A percentile compares a stretch with the other conserved stretches of the same genome.
Evolutionary conservation across 2,113 vertebrate species (phyloP).

Genomic region (Periophthalmus modestus): DNA sequence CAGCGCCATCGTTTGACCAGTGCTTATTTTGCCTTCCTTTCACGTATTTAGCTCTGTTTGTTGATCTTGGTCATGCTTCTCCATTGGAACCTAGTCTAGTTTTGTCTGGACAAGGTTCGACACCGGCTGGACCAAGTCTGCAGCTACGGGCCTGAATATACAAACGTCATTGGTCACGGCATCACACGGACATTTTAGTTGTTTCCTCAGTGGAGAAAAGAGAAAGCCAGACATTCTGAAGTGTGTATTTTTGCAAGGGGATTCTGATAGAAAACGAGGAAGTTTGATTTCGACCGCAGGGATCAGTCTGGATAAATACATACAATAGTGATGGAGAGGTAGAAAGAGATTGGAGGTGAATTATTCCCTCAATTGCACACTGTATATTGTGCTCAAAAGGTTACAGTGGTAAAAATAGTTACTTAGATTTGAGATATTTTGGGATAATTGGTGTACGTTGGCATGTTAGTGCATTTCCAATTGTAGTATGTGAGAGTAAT

Average conservation of each 20-base stretch:
- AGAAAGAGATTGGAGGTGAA: conserved; percentile 35
- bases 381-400: conserved; percentile 44
- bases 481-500: conserved; percentile 46
- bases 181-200: conserved; percentile 24
- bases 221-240: conserved; percentile 32
- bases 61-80: conserved; percentile 62
- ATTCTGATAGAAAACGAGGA: conserved; percentile 47
- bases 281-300: conserved; percentile 56
- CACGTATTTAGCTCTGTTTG: conserved; percentile 54
- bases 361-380: conserved; percentile 48
- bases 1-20: conserved; percentile 4
- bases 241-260: conserved; percentile 68
- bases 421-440: conserved; percentile 43
- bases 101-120: conserved; percentile 45
- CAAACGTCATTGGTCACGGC: conserved; percentile 53
- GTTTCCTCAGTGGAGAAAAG: conserved; percentile 28
- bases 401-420: conserved; percentile 57
- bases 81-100: conserved; percentile 18
- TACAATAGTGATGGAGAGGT: conserved; percentile 23
- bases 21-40: conserved; percentile 66
- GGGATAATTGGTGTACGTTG: conserved; percentile 38
- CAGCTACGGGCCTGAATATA: conserved; percentile 47
- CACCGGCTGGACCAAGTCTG: conserved; percentile 39
- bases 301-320: conserved; percentile 63
- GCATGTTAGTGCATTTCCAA: conserved; percentile 47